These are phyloP conservation scores for Ecliptopera silaceata DNA, from an alignment of 2,888 invertebrate genomes.

Conservation along the genomic window DNA sequence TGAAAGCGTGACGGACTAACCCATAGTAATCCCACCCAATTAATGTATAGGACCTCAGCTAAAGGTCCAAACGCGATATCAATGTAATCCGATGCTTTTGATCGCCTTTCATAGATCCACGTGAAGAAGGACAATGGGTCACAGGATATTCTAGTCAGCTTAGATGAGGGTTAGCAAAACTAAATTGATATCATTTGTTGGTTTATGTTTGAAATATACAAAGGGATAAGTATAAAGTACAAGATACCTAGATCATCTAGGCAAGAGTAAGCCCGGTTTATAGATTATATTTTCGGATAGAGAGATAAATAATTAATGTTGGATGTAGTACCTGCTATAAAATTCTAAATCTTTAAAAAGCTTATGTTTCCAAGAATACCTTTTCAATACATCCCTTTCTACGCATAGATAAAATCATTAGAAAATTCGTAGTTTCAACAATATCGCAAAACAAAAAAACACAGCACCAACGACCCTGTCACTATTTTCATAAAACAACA, in stretches of 20 bases:
- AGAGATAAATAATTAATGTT: too few species aligned
- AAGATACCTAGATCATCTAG: too few species aligned
- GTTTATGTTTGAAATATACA: background rate
- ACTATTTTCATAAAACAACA: slow-evolving; percentile 18
- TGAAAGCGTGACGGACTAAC: slow-evolving; percentile 48
- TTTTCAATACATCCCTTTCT: too few species aligned
- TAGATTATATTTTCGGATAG: too few species aligned
- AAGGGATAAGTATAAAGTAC: background rate
- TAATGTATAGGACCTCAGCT: slow-evolving; percentile 47
- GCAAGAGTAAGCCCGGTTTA: too few species aligned
- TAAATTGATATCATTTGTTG: slow-evolving; percentile 3
- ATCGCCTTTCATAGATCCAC: slow-evolving; percentile 20
- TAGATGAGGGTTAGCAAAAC: slow-evolving; percentile 3
- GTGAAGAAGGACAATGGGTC: background rate
- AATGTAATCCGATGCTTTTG: slow-evolving; percentile 38
- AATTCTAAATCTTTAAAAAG: too few species aligned
- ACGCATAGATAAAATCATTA: too few species aligned
- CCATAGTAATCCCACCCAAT: slow-evolving; percentile 49
- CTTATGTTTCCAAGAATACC: too few species aligned
- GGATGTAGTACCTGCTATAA: too few species aligned
- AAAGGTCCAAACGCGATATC: slow-evolving; percentile 44
- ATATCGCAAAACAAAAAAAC: too few species aligned
- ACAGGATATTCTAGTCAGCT: slow-evolving; percentile 1
- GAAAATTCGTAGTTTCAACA: too few species aligned
- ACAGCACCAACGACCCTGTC: slow-evolving; percentile 1